Percentiles rank a stretch among this genome's conserved stretches.
Conservation (phyloP, 2,113 vertebrate genomes). For the Coryphaenoides rupestris region DNA sequence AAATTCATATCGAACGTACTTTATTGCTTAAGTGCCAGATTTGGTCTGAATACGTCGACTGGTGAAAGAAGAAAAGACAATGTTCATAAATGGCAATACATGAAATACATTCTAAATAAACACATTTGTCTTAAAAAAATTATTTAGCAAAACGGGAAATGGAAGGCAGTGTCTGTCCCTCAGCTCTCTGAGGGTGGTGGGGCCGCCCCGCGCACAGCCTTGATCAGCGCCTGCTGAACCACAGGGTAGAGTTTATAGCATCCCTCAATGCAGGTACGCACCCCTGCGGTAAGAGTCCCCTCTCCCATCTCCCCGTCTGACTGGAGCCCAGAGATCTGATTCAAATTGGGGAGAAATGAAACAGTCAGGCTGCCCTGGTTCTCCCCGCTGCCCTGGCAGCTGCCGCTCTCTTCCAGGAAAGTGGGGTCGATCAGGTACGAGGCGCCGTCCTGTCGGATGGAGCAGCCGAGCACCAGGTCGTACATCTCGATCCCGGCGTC, state of each 20-base stretch:
- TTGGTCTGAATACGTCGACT: no score
- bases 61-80: no score
- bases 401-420: slow-evolving; percentile 64
- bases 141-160: no score
- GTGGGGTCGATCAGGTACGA: slow-evolving; percentile 78
- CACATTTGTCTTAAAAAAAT: no score
- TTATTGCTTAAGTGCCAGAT: no score
- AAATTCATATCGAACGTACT: no score
- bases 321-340: slow-evolving; percentile 85
- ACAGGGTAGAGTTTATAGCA: slow-evolving; percentile 90
- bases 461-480: slow-evolving; percentile 84
- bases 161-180: slow-evolving; percentile 8
- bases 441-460: slow-evolving; percentile 64
- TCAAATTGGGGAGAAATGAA: slow-evolving; percentile 85
- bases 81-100: no score
- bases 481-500: slow-evolving; percentile 92
- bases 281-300: slow-evolving; percentile 77
- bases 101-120: no score
- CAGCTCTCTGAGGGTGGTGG: slow-evolving; percentile 67
- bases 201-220: slow-evolving; percentile 68
- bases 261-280: slow-evolving; percentile 86
- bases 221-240: slow-evolving; percentile 79
- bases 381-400: slow-evolving; percentile 43
- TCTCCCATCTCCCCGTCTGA: slow-evolving; percentile 79
- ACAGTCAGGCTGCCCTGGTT: slow-evolving; percentile 78